phyloP scores from a whole-genome alignment of 2,113 vertebrate genomes.

The Nannospalax galili region DNA sequence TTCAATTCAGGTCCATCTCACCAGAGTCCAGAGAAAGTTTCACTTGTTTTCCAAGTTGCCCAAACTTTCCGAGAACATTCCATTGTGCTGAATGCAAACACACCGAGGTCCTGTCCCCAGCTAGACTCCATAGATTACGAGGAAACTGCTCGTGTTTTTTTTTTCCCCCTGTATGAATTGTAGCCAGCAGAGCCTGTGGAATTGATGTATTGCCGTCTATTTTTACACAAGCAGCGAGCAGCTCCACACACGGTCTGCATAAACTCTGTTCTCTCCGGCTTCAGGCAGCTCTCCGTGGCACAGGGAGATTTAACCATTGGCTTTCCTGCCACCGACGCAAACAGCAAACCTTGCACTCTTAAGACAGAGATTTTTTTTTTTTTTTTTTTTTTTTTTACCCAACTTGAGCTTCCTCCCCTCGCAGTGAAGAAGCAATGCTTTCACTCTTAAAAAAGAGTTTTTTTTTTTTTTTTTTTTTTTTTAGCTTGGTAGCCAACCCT shows the following conservation, averaged over 20 bases:
- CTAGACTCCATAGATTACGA: slow-evolving; percentile 84
- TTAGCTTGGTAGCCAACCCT: neutral
- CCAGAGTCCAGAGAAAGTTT: slow-evolving; percentile 85
- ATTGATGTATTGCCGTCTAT: slow-evolving; percentile 90
- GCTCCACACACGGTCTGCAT: slow-evolving; percentile 85
- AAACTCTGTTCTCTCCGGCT: slow-evolving; percentile 85
- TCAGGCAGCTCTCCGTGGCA: slow-evolving; percentile 84
- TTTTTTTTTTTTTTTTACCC: neutral
- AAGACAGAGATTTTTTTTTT: slow-evolving; percentile 30
- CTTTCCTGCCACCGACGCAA: slow-evolving; percentile 51
- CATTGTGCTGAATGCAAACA: slow-evolving; percentile 80
- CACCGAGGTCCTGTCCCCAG: slow-evolving; percentile 72
- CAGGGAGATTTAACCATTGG: slow-evolving; percentile 85
- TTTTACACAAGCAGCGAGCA: slow-evolving; percentile 87
- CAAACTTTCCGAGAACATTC: slow-evolving; percentile 84
- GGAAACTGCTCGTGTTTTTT: slow-evolving; percentile 76
- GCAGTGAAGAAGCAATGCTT: slow-evolving; percentile 68
- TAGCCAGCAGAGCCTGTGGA: slow-evolving; percentile 88
- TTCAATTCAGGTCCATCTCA: slow-evolving; percentile 79
- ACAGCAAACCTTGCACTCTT: slow-evolving; percentile 63
- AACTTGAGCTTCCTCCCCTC: too few species aligned
- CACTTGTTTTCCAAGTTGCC: slow-evolving; percentile 83
- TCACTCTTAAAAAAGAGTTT: too few species aligned
- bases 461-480: neutral
- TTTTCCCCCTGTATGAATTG: slow-evolving; percentile 81